phyloP scores from a whole-genome alignment of 2,797 vertebrate species.

The Xenopus petersii region DNA sequence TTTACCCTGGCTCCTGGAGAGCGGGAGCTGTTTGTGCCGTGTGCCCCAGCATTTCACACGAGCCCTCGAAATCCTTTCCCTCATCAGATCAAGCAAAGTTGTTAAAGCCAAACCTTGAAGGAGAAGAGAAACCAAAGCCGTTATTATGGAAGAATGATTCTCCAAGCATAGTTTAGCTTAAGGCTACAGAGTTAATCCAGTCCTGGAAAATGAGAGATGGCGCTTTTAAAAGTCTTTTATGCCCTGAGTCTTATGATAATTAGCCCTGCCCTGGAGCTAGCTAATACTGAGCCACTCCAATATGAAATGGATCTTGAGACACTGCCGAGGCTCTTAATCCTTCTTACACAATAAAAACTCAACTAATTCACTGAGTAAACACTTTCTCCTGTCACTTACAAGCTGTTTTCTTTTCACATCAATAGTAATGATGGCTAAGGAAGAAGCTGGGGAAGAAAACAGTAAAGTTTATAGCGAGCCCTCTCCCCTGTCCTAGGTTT shows the following conservation, averaged over 20 bases:
- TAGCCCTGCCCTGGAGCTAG: slow-evolving; percentile 97
- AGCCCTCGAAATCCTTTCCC: slow-evolving; percentile 39
- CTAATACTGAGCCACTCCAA: slow-evolving; percentile 89
- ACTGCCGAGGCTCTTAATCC: slow-evolving; percentile 84
- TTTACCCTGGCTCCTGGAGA: slow-evolving; percentile 33
- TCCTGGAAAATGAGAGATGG: slow-evolving; percentile 88
- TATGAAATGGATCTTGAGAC: slow-evolving; percentile 93
- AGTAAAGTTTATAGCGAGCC: slow-evolving; percentile 22
- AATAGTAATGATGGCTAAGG: slow-evolving; percentile 68
- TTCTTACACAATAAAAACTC: slow-evolving; percentile 91
- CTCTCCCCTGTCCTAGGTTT: neutral
- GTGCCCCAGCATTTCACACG: slow-evolving; percentile 34
- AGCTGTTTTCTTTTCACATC: slow-evolving; percentile 86
- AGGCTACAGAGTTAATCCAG: slow-evolving; percentile 92
- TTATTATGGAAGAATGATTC: slow-evolving; percentile 91
- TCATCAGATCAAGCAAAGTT: slow-evolving; percentile 48
- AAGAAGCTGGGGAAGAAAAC: slow-evolving; percentile 1
- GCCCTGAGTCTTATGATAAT: slow-evolving; percentile 98
- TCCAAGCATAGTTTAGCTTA: slow-evolving; percentile 81
- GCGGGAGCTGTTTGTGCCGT: slow-evolving; percentile 12
- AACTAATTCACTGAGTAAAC: slow-evolving; percentile 99
- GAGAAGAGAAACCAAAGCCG: slow-evolving; percentile 83
- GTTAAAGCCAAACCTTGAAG: slow-evolving; percentile 48
- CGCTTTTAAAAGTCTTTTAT: slow-evolving; percentile 99
- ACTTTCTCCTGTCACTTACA: slow-evolving; percentile 92